Evolutionary conservation across 2,797 vertebrate genomes (phyloP).

Genomic region (Chromis chromis): DNA sequence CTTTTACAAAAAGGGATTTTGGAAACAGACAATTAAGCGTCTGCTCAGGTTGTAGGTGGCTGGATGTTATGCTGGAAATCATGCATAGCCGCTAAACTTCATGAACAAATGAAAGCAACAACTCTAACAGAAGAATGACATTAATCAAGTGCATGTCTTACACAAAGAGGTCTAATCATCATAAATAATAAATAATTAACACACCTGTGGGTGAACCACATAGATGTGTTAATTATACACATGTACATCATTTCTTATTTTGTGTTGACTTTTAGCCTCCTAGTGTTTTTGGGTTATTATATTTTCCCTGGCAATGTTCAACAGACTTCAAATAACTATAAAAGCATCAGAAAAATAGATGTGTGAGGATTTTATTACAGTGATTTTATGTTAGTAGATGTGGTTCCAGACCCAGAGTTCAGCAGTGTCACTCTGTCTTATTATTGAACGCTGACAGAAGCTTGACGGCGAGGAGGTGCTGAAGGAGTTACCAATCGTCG

Average conservation of each 20-base stretch:
- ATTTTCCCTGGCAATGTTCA: background rate
- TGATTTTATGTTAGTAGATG: background rate
- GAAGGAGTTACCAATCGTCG: conserved; percentile 61
- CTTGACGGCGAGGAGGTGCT: conserved; percentile 61
- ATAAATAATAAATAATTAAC: no score
- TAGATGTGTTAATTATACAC: no score
- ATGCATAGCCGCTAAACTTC: background rate
- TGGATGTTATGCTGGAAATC: background rate
- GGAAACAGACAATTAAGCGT: background rate
- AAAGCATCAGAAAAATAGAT: background rate
- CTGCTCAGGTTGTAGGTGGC: no score
- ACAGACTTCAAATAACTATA: background rate
- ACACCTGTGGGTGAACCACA: no score
- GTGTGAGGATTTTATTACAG: background rate
- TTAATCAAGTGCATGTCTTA: background rate
- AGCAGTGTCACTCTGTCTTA: conserved; percentile 23
- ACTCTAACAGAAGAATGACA: no score
- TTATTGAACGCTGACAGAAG: conserved; percentile 68
- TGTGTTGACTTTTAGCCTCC: background rate
- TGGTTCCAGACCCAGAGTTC: background rate
- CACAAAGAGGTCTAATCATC: background rate
- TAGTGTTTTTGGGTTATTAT: background rate
- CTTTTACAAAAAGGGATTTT: background rate
- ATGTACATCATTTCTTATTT: background rate
- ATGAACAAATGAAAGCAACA: background rate